These are phyloP conservation scores for Synergus gifuensis DNA, from an alignment of 2,888 invertebrate species.

Conservation along the genomic window DNA sequence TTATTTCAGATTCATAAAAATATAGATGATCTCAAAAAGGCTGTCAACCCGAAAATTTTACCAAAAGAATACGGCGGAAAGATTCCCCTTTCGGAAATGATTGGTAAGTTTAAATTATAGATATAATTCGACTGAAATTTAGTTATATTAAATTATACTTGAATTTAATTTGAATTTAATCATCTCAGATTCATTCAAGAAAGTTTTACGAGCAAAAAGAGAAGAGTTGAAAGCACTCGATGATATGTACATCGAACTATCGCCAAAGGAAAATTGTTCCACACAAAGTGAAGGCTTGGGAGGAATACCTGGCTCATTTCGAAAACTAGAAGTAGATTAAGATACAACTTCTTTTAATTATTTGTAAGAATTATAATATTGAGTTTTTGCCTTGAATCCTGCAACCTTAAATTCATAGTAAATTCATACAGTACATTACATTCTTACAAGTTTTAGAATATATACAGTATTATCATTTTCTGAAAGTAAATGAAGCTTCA, in stretches of 20 bases:
- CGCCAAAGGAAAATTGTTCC: conserved; percentile 79
- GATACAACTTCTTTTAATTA: background rate
- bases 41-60: conserved; percentile 86
- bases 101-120: conserved; percentile 78
- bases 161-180: background rate
- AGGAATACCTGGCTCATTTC: conserved; percentile 90
- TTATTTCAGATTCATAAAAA: conserved; percentile 85
- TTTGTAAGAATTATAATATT: background rate
- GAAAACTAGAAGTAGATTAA: conserved; percentile 91
- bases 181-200: conserved; percentile 79
- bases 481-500: background rate
- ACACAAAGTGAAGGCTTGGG: conserved; percentile 83
- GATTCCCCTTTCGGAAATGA: conserved; percentile 89
- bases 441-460: background rate
- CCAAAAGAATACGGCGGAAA: conserved; percentile 95
- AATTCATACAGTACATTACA: background rate
- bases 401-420: background rate
- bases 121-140: background rate
- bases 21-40: conserved; percentile 85
- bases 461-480: background rate
- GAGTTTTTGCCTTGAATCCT: background rate
- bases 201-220: conserved; percentile 82
- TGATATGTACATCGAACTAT: conserved; percentile 86
- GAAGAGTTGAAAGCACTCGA: conserved; percentile 85
- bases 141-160: background rate